These are phyloP conservation scores for Coenonympha glycerion DNA, from an alignment of 2,888 invertebrate genomes.

Conservation along the genomic window DNA sequence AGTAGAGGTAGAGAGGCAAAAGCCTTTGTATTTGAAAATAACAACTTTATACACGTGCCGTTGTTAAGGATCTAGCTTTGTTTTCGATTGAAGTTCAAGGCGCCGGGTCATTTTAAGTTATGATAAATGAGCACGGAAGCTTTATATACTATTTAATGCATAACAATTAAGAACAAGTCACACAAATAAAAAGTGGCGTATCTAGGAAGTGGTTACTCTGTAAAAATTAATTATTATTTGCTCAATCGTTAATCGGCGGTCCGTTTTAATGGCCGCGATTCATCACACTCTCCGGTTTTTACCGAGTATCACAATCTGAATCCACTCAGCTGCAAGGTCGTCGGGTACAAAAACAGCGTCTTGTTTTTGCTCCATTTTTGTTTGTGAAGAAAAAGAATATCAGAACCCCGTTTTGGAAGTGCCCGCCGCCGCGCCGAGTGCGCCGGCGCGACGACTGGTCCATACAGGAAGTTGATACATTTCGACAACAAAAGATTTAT, in stretches of 20 bases:
- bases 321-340: conserved; percentile 69
- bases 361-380: conserved; percentile 71
- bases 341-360: conserved; percentile 58
- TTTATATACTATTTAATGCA: background rate
- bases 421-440: conserved; percentile 34
- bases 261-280: conserved; percentile 46
- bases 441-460: conserved; percentile 53
- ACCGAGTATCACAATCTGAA: conserved; percentile 66
- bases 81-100: too few species aligned
- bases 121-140: conserved; percentile 1
- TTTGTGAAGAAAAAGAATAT: conserved; percentile 67
- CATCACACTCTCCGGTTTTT: conserved; percentile 64
- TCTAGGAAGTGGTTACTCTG: conserved; percentile 47
- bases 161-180: conserved; percentile 13
- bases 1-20: too few species aligned
- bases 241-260: conserved; percentile 44
- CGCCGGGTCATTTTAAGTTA: too few species aligned
- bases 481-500: conserved; percentile 71
- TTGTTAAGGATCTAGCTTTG: too few species aligned
- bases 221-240: conserved; percentile 44
- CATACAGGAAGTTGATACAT: conserved; percentile 67
- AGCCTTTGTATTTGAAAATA: too few species aligned
- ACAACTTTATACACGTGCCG: too few species aligned
- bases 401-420: conserved; percentile 71
- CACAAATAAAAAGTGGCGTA: conserved; percentile 24